Evolutionary conservation across 2,888 invertebrate genomes (phyloP), one percentile per base, ranked within the genome.

Genomic region (Perdita meconis): DNA sequence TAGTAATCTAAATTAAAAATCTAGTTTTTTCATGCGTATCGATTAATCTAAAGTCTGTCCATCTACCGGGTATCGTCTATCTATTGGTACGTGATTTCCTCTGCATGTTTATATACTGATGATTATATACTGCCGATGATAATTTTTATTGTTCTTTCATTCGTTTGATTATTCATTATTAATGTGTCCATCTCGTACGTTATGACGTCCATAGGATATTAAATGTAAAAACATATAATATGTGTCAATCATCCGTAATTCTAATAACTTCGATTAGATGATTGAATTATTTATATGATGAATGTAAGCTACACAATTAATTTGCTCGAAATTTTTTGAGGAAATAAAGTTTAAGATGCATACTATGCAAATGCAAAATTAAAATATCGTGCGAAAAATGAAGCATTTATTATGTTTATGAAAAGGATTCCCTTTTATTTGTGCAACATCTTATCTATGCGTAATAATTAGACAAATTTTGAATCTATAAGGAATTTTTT

Each of bases 121-220:
- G 13, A n/a, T n/a, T 42, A 64, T 78, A 51, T 64, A 34, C 50
- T 42, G 19, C 60, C 34, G 40, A 60, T 60, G 34, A 63, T 63
- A 59, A 66, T 59, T 64, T 69, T 47, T 69, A 69, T 69, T 59
- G 63, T 75, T 66, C 47, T 34, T 68, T 60, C 60, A 64, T 69
- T 55, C 59, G 55, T 69, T 75, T 19, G 24, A 63, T 34, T 26
- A 72, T 70, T 13, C 64, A 61, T 69, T 69, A 61, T 68, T 56
- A 79, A 63, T 61, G 42, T 74, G 79, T 82, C 73, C 69, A 38
- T 61, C 59, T 69, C 76, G 77, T 66, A 67, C 40, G 56, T 71
- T 72, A 72, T 80, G 66, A 78, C 74, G 77, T 84, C 73, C 66
- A 77, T 73, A 44, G 68, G 72, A 86, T 55, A 59, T 73, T 81